phyloP scores from a whole-genome alignment of 2,113 vertebrate genomes.

The Anser brachyrhynchus region DNA sequence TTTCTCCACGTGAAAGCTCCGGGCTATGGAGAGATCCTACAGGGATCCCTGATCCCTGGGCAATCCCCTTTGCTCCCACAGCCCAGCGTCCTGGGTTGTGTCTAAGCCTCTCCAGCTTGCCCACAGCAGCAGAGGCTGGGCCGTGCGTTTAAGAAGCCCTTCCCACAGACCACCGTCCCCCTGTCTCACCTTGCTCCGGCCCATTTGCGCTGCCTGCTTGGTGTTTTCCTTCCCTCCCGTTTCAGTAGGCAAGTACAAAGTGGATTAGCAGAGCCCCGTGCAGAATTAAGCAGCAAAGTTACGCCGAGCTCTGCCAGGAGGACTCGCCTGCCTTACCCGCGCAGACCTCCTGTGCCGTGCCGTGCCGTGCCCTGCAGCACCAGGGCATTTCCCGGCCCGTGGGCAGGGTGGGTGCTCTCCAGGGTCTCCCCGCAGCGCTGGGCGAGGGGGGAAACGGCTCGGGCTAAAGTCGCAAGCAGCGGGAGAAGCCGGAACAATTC shows the following conservation, averaged over 20 bases:
- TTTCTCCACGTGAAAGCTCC: conserved; percentile 39
- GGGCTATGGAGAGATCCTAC: conserved; percentile 7
- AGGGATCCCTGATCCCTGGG: conserved; percentile 35
- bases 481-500: not conserved
- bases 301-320: not conserved
- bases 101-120: not conserved
- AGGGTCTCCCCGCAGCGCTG: fast-evolving
- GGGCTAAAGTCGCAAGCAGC: not conserved
- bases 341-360: not conserved
- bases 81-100: not conserved
- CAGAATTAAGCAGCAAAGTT: conserved; percentile 44
- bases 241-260: conserved; percentile 12
- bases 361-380: not conserved
- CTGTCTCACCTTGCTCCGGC: conserved; percentile 10
- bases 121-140: not conserved
- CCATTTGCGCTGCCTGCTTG: fast-evolving
- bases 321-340: not conserved
- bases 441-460: not conserved
- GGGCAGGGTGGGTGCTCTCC: not conserved
- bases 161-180: not conserved
- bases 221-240: not conserved
- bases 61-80: conserved; percentile 58
- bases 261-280: conserved; percentile 32
- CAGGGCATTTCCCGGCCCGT: not conserved
- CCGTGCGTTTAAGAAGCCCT: not conserved